Percentiles rank a stretch among this genome's conserved stretches.
Conservation (phyloP, 2,113 vertebrate species). For the Lates calcarifer region DNA sequence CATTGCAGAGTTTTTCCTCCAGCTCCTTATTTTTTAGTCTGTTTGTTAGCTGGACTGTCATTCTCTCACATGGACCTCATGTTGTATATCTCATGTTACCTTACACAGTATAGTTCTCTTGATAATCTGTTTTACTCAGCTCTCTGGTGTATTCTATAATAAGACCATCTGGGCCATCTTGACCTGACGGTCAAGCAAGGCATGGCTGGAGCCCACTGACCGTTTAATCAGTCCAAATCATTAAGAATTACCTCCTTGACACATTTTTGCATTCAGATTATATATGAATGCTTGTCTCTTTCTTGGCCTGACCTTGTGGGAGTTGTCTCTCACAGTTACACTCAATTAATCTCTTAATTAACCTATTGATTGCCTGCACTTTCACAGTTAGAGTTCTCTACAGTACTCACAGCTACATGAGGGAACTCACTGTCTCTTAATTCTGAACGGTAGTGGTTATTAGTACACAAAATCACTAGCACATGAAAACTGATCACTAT, state of each 20-base stretch:
- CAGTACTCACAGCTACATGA: slow-evolving; percentile 38
- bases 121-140: slow-evolving; percentile 10
- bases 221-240: slow-evolving; percentile 36
- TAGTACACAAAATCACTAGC: not conserved
- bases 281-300: slow-evolving; percentile 31
- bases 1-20: not conserved
- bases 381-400: slow-evolving; percentile 42
- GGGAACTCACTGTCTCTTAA: slow-evolving; percentile 24
- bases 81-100: not conserved
- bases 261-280: slow-evolving; percentile 43
- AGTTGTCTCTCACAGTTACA: slow-evolving; percentile 59
- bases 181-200: slow-evolving; percentile 9
- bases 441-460: slow-evolving; percentile 40
- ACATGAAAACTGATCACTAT: not conserved
- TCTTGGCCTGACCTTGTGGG: slow-evolving; percentile 53
- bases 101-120: not conserved
- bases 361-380: slow-evolving; percentile 66
- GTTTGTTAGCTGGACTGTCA: not conserved
- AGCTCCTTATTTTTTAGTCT: slow-evolving; percentile 1
- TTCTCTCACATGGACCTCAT: not conserved
- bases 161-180: slow-evolving; percentile 16
- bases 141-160: slow-evolving; percentile 23
- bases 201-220: not conserved
- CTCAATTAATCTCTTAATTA: slow-evolving; percentile 75
- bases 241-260: slow-evolving; percentile 29